These are phyloP conservation scores for Anastrepha obliqua DNA, from an alignment of 1,140 invertebrate species.

Conservation along the genomic window DNA sequence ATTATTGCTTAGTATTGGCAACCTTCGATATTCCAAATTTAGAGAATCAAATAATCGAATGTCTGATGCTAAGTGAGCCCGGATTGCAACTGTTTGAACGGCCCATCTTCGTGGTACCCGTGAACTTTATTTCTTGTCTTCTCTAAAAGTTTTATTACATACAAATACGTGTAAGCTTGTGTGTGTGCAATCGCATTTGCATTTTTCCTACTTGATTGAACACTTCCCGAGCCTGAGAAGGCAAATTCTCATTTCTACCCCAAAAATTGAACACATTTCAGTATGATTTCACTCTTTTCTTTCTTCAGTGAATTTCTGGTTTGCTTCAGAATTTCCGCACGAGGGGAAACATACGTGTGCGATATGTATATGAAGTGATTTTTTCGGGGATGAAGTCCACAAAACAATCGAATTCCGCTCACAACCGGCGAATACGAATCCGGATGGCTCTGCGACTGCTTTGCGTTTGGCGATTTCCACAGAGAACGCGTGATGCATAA, in stretches of 20 bases:
- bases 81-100: slow-evolving; percentile 19
- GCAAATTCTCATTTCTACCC: slow-evolving; percentile 43
- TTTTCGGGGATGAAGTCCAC: slow-evolving; percentile 35
- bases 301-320: background rate
- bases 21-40: background rate
- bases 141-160: background rate
- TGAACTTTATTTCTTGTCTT: slow-evolving; percentile 31
- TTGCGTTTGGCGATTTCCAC: background rate
- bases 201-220: slow-evolving; percentile 46
- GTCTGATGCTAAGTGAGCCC: background rate
- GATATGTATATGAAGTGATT: background rate
- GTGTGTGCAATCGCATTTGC: slow-evolving; percentile 32
- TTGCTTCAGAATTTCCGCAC: background rate
- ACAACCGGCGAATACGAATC: slow-evolving; percentile 4
- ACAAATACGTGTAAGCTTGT: background rate
- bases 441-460: background rate
- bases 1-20: too few relatives aligned
- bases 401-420: slow-evolving; percentile 31
- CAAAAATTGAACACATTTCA: background rate
- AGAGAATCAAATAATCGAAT: background rate
- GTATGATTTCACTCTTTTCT: slow-evolving; percentile 37
- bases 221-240: background rate
- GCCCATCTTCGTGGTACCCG: background rate
- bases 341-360: background rate
- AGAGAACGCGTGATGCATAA: background rate